A percentile compares a stretch with the other conserved stretches of the same genome.
Conservation (phyloP, 2,888 invertebrate genomes). For the Morpho deidamia region DNA sequence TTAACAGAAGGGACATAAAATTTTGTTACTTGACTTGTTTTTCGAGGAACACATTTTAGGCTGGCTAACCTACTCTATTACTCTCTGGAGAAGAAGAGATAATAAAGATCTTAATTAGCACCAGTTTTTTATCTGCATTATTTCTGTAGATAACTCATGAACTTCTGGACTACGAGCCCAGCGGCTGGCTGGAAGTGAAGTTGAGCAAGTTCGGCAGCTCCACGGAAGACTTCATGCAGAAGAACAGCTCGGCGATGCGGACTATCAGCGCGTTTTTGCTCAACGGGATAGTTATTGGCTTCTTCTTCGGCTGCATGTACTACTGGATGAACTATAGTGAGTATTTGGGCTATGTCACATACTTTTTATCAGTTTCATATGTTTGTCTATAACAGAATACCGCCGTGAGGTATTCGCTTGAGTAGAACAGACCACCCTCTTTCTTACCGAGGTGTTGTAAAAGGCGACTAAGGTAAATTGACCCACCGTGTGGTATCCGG, state of each 20-base stretch:
- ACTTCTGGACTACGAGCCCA: slow-evolving; percentile 49
- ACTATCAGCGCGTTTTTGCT: slow-evolving; percentile 41
- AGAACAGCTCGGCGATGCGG: slow-evolving; percentile 41
- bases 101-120: no score
- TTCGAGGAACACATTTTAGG: no score
- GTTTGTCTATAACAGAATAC: not conserved
- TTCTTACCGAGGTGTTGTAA: no score
- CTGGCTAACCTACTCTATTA: no score
- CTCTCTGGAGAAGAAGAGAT: no score
- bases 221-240: slow-evolving; percentile 50
- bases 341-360: slow-evolving; percentile 26
- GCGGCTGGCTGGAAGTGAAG: slow-evolving; percentile 53
- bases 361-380: not conserved
- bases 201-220: slow-evolving; percentile 41
- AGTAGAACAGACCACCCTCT: not conserved
- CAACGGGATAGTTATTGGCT: slow-evolving; percentile 54
- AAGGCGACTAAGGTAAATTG: no score
- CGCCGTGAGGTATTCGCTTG: not conserved
- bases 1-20: no score
- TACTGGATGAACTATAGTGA: slow-evolving; percentile 53
- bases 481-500: not conserved
- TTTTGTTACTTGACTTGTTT: no score
- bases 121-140: no score
- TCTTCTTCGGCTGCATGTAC: slow-evolving; percentile 55
- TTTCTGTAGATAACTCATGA: slow-evolving; percentile 42